These are phyloP conservation scores for Tenualosa thibaudeaui DNA, from an alignment of 2,797 vertebrate species.

Conservation along the genomic window DNA sequence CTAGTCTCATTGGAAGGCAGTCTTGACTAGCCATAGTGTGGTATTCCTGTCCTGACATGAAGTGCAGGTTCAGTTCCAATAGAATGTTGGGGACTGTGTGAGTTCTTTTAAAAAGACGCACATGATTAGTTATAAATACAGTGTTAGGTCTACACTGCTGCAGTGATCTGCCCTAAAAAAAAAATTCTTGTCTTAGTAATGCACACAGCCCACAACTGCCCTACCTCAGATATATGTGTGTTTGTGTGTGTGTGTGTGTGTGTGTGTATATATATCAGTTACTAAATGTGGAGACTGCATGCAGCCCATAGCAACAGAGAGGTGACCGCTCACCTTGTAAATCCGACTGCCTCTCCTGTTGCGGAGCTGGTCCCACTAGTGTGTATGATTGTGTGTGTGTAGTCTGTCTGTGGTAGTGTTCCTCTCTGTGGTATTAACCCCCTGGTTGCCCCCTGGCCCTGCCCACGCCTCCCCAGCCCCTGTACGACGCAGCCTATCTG, in stretches of 20 bases:
- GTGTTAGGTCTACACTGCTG: neutral
- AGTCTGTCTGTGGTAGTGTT: constrained; percentile 36
- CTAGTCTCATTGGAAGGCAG: neutral
- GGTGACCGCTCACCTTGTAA: neutral
- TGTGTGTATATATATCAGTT: neutral
- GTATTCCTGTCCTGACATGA: neutral
- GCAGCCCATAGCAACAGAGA: constrained; percentile 13
- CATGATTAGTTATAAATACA: neutral
- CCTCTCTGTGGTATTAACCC: constrained; percentile 68
- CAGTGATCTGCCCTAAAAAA: no score
- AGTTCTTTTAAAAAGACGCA: neutral
- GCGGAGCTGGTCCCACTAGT: neutral
- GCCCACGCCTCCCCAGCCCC: constrained; percentile 78
- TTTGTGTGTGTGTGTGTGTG: neutral
- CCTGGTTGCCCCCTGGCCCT: constrained; percentile 56
- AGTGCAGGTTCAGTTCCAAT: neutral
- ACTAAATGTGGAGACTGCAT: constrained; percentile 29
- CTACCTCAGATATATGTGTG: constrained; percentile 14
- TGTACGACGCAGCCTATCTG: constrained; percentile 96
- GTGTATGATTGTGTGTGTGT: constrained; percentile 24
- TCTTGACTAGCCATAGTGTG: neutral
- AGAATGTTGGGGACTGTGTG: neutral
- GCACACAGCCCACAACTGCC: neutral
- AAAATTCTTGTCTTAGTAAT: neutral
- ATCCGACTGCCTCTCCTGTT: constrained; percentile 29